phyloP scores from a whole-genome alignment of 2,797 vertebrate species.

The Tarsius wallacei region DNA sequence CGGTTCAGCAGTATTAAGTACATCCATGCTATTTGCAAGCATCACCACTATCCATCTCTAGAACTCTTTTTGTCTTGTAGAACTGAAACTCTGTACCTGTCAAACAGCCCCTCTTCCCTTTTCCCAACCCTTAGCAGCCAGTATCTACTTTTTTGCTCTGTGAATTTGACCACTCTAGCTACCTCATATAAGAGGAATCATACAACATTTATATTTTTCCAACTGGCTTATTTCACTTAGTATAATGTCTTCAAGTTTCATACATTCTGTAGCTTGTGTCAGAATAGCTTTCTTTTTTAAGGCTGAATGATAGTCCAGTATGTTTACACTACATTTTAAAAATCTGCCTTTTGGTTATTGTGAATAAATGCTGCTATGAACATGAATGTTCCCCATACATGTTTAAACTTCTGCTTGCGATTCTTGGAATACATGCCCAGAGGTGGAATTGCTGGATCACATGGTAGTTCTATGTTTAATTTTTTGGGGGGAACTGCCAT shows the following conservation, averaged over 20 bases:
- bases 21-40: background rate
- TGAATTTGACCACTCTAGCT: background rate
- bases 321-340: background rate
- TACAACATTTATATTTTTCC: background rate
- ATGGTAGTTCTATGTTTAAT: background rate
- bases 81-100: background rate
- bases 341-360: background rate
- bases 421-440: background rate
- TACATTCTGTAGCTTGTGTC: background rate
- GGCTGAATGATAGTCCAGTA: background rate
- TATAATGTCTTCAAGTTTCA: background rate
- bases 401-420: background rate
- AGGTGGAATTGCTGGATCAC: background rate
- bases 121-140: background rate
- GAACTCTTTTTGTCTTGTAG: background rate
- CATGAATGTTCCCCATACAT: background rate
- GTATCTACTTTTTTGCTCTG: background rate
- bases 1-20: background rate
- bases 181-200: background rate
- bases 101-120: background rate
- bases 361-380: background rate
- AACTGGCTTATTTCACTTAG: constrained; percentile 2
- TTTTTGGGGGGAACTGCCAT: background rate
- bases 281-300: background rate
- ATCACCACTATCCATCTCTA: background rate